Evolutionary conservation across 2,113 vertebrate genomes (phyloP), one percentile per base, ranked within the genome.

Genomic region (Vicugna pacos): DNA sequence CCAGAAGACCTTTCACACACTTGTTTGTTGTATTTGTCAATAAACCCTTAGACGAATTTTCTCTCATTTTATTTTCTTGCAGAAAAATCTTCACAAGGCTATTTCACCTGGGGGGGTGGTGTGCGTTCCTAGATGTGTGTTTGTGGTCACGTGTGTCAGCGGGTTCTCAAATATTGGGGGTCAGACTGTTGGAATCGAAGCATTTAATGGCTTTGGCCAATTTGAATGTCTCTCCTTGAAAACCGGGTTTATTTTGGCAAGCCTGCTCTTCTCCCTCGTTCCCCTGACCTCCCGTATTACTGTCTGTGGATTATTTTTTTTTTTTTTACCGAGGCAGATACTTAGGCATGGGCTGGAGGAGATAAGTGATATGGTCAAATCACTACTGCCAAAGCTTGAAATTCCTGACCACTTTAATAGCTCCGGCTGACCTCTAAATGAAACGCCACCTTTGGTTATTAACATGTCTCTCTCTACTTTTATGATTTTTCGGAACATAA

Each of bases 371-470:
- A 98, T 96, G 98, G 98, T 98, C 98, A 98, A 99, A 98, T 98
- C 96, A n/a, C 98, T 97, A 84, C 98, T 97, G 98, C 98, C 98
- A 98, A 98, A 97, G 98, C 98, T 97, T 96, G 97, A 98, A 98
- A 98, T 99, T 98, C 98, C 98, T 97, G 98, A 97, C 98, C 98
- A 98, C 98, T 98, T 98, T 99, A 99, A 99, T 98, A 99, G 98
- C 98, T 98, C 98, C 89, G 96, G 97, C 98, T 98, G 99, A 99
- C 99, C 98, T 98, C 98, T 98, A 98, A 98, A 99, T 98, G 98
- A 98, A 99, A 97, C 93, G 97, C 98, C 98, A 99, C 99, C 98
- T 98, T 98, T 98, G 97, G 98, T 98, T 99, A 99, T 99, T 99
- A 99, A 99, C 99, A 99, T 99, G 98, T 98, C 98, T 99, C 98